Evolutionary conservation across 37 sponge, comb jelly and placozoan genomes (phyloP).

Genomic region (Hormiphora californensis): DNA sequence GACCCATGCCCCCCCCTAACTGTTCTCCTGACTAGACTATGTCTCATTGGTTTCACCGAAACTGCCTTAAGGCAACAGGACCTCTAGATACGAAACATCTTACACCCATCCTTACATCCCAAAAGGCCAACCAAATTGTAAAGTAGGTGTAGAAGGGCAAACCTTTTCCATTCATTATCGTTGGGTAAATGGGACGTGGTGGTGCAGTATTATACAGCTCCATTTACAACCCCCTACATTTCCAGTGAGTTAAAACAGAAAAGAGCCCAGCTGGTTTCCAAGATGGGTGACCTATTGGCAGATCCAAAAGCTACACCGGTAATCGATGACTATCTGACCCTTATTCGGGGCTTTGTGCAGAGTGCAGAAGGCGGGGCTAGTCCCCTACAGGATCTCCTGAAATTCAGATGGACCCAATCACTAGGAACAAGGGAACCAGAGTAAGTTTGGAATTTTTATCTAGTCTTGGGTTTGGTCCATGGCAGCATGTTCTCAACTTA

Average conservation of each 20-base stretch:
- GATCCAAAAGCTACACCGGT: constrained; percentile 2
- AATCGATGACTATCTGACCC: constrained; percentile 24
- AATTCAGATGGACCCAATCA: constrained; percentile 40
- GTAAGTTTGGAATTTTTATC: too few relatives aligned
- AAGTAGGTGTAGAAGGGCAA: constrained; percentile 64
- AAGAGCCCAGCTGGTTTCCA: constrained; percentile 30
- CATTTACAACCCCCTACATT: too few relatives aligned
- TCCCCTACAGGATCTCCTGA: constrained; percentile 14
- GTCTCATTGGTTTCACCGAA: constrained; percentile 99
- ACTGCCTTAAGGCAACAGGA: constrained; percentile 87
- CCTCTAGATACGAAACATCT: constrained; percentile 77
- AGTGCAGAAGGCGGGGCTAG: not conserved
- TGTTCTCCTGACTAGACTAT: too few relatives aligned
- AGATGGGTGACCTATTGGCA: constrained; percentile 4
- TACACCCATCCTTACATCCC: constrained; percentile 63
- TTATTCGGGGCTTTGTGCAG: constrained; percentile 34
- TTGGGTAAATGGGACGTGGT: not conserved
- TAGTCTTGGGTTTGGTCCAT: too few relatives aligned
- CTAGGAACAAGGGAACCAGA: not conserved
- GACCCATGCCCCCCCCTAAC: too few relatives aligned
- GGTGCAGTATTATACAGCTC: not conserved
- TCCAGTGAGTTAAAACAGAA: constrained; percentile 47
- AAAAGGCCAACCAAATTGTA: constrained; percentile 67
- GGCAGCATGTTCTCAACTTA: too few relatives aligned
- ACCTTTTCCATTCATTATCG: too few relatives aligned